Conservation (phyloP, 2,113 vertebrate species). For the Malurus melanocephalus region DNA sequence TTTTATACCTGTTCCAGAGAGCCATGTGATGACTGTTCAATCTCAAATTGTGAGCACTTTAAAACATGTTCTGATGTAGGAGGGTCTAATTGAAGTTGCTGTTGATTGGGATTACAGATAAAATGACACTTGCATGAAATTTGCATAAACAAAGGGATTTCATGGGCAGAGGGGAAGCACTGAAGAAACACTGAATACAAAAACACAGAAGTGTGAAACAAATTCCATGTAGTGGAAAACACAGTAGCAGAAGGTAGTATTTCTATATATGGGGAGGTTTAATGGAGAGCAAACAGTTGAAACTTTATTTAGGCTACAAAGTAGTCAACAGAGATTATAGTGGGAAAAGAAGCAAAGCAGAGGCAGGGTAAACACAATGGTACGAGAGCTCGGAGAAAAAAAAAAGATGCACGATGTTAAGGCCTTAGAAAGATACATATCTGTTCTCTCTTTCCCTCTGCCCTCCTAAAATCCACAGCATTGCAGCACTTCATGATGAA, state of each 20-base stretch:
- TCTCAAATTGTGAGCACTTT: background rate
- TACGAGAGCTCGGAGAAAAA: background rate
- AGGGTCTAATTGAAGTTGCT: background rate
- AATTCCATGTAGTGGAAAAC: background rate
- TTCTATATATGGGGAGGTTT: background rate
- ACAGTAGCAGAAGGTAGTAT: background rate
- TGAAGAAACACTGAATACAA: background rate
- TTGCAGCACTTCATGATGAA: background rate
- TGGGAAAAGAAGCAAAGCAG: background rate
- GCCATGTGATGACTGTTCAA: background rate
- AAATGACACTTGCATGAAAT: background rate
- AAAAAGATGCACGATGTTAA: background rate
- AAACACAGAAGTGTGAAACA: background rate
- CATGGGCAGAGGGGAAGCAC: background rate
- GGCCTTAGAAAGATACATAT: background rate
- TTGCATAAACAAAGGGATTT: background rate
- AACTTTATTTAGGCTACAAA: background rate
- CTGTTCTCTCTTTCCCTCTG: background rate
- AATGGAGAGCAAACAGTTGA: background rate
- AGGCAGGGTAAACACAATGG: background rate
- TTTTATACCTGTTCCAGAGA: background rate
- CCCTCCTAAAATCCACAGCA: background rate
- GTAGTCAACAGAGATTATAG: background rate
- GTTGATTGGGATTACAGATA: background rate
- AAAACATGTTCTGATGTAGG: background rate